These are phyloP conservation scores for Apis mellifera DNA, from an alignment of 1,140 invertebrate species.

Conservation along the genomic window Amel_HAv3.1 CM009931.2:780501-781000, in stretches of 20 bases:
- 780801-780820: constrained; percentile 59
- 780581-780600: too few relatives aligned
- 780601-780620: too few relatives aligned
- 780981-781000: too few relatives aligned
- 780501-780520: too few relatives aligned
- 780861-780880: constrained; percentile 60
- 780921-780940: not conserved
- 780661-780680: not conserved
- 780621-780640: not conserved
- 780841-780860: constrained; percentile 43
- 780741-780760: constrained; percentile 59
- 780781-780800: constrained; percentile 58
- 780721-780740: constrained; percentile 48
- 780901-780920: constrained; percentile 9
- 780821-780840: constrained; percentile 21
- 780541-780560: not conserved
- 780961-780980: too few relatives aligned
- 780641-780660: not conserved
- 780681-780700: constrained; percentile 23
- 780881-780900: constrained; percentile 33
- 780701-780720: constrained; percentile 37
- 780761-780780: constrained; percentile 67
- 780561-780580: not conserved
- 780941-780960: too few relatives aligned
- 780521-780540: not conserved